Conservation (phyloP, 2,113 vertebrate genomes). For the Chionomys nivalis region DNA sequence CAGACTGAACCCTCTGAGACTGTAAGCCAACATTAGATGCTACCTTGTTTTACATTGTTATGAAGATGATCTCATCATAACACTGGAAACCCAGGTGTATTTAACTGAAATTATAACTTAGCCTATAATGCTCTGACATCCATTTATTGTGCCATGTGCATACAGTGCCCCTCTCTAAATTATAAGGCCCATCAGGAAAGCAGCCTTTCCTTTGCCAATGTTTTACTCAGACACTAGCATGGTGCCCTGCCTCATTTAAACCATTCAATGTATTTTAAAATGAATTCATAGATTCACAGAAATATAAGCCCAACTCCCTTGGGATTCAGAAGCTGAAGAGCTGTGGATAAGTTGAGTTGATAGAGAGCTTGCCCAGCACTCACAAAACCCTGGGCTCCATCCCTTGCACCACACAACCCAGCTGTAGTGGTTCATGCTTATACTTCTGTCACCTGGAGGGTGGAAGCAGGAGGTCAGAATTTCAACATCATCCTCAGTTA, state of each 20-base stretch:
- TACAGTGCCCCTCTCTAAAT: background rate
- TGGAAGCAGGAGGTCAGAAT: background rate
- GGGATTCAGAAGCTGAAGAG: background rate
- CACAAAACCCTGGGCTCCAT: background rate
- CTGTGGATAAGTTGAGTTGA: background rate
- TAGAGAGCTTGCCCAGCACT: background rate
- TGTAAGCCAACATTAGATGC: background rate
- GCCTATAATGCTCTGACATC: background rate
- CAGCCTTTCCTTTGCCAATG: background rate
- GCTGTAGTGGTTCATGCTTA: background rate
- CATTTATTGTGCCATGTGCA: background rate
- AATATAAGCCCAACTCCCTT: background rate
- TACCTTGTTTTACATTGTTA: background rate
- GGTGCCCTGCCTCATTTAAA: background rate
- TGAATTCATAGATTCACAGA: background rate
- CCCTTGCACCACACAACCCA: background rate
- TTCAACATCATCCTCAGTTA: background rate
- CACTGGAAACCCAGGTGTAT: background rate
- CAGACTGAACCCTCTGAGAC: background rate
- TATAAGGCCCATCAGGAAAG: background rate
- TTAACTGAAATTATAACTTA: background rate
- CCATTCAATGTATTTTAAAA: background rate
- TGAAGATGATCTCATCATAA: background rate
- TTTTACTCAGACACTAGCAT: background rate
- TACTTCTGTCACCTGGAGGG: too few species aligned